A percentile compares a stretch with the other conserved stretches of the same genome.
These are phyloP conservation scores for Enteromius fasciolatus DNA, from an alignment of 2,797 vertebrate genomes.

Conservation along the genomic window DNA sequence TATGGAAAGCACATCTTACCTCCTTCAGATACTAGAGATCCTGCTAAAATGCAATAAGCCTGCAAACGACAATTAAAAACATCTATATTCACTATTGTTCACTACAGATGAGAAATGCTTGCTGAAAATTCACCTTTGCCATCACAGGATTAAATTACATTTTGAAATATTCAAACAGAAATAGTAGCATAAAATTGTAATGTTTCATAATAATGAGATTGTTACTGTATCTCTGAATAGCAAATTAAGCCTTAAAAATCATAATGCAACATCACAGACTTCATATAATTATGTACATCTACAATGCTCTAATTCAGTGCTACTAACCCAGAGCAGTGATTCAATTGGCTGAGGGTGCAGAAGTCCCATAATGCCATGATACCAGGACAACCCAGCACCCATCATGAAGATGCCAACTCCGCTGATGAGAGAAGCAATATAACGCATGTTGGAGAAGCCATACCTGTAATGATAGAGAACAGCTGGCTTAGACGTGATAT, in stretches of 20 bases:
- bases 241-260: neutral
- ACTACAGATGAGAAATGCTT: neutral
- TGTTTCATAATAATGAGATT: neutral
- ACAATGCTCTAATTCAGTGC: neutral
- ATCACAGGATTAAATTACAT: neutral
- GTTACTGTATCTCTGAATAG: neutral
- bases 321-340: conserved; percentile 93
- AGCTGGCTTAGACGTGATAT: neutral
- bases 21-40: conserved; percentile 98
- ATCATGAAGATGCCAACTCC: conserved; percentile 99
- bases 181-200: neutral
- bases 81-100: no score
- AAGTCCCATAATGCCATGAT: conserved; percentile 95
- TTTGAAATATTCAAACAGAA: neutral
- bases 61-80: conserved; percentile 64
- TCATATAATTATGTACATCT: neutral
- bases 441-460: conserved; percentile 98
- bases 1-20: conserved; percentile 73
- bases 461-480: conserved; percentile 77
- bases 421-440: conserved; percentile 96
- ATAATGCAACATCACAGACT: neutral
- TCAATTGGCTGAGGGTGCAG: conserved; percentile 93
- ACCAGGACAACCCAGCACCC: conserved; percentile 98
- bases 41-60: conserved; percentile 98
- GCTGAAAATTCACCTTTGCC: neutral